phyloP scores from a whole-genome alignment of 2,888 invertebrate genomes.

The Prenolepis imparis region DNA sequence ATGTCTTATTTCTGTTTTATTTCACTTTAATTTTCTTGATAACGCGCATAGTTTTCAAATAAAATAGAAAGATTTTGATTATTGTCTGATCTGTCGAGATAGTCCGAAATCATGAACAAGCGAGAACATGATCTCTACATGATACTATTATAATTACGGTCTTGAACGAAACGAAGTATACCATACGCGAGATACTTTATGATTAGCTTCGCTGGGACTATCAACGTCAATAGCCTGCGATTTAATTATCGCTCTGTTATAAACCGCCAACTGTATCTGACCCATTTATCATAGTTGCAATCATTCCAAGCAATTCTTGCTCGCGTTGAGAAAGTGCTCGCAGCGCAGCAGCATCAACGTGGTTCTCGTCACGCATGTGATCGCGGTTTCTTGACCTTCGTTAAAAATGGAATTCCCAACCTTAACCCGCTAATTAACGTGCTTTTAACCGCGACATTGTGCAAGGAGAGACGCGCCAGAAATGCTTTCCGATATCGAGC shows the following conservation, averaged over 20 bases:
- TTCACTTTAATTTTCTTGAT: background rate
- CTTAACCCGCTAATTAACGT: constrained; percentile 75
- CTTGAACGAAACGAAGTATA: constrained; percentile 12
- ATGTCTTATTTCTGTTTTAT: background rate
- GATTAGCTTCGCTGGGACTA: constrained; percentile 13
- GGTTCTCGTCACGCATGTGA: constrained; percentile 15
- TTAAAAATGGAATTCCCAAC: constrained; percentile 68
- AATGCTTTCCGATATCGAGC: constrained; percentile 69
- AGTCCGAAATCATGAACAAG: background rate
- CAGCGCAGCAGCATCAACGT: constrained; percentile 25
- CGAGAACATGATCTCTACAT: background rate
- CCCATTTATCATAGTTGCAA: constrained; percentile 39
- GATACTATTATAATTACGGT: constrained; percentile 25
- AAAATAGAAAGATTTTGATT: background rate
- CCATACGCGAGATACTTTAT: constrained; percentile 22
- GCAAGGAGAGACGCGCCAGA: constrained; percentile 62
- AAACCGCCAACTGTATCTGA: constrained; percentile 38
- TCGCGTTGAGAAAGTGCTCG: constrained; percentile 35
- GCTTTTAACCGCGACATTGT: constrained; percentile 67
- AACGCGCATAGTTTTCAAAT: background rate
- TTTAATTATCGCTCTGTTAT: constrained; percentile 33
- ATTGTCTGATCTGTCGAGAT: background rate
- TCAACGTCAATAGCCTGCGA: constrained; percentile 26
- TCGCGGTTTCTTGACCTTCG: constrained; percentile 68
- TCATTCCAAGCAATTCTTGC: constrained; percentile 11